Evolutionary conservation across 2,888 invertebrate species (phyloP).

Genomic region (Chaitophorus viminalis): DNA sequence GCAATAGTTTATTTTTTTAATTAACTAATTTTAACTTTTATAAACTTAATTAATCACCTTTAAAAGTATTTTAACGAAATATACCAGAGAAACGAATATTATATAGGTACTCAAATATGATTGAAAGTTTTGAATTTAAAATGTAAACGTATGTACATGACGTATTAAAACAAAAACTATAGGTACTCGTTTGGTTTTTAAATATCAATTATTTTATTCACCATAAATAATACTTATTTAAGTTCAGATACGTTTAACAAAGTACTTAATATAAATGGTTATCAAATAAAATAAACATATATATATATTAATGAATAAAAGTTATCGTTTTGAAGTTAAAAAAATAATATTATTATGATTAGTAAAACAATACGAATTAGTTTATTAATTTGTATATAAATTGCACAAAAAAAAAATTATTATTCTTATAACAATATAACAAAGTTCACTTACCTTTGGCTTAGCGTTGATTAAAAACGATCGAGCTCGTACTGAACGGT

Average conservation of each 20-base stretch:
- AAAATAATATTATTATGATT: neutral
- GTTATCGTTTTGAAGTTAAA: neutral
- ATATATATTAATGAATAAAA: neutral
- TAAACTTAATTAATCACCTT: neutral
- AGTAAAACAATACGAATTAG: neutral
- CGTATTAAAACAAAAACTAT: neutral
- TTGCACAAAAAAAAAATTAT: too few relatives aligned
- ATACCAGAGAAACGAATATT: neutral
- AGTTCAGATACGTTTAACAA: neutral
- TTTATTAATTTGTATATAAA: neutral
- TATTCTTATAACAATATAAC: neutral
- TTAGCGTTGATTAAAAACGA: conserved; percentile 6
- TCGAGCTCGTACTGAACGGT: conserved; percentile 21
- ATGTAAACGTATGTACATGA: neutral
- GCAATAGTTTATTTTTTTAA: neutral
- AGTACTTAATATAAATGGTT: neutral
- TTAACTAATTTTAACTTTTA: neutral
- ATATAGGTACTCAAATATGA: neutral
- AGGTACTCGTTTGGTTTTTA: neutral
- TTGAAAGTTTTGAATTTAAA: neutral
- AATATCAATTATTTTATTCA: neutral
- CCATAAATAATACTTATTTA: neutral
- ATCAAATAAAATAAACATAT: neutral
- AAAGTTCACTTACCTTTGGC: conserved; percentile 40
- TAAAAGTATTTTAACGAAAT: neutral